These are phyloP conservation scores for Tinamus guttatus DNA, from an alignment of 2,113 vertebrate species.

Conservation along the genomic window DNA sequence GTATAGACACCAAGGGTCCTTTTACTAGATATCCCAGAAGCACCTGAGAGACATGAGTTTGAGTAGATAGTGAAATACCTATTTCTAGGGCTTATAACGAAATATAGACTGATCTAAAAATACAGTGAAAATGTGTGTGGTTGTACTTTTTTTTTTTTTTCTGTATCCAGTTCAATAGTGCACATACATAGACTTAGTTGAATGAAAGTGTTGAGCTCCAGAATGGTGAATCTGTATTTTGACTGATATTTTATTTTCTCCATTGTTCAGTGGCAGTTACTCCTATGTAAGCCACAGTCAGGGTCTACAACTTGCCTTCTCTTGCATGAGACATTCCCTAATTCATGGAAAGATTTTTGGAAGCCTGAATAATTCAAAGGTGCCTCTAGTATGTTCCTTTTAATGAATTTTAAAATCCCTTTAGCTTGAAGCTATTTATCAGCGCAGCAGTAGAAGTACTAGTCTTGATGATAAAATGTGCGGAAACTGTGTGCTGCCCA, in stretches of 20 bases:
- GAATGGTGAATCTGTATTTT: not conserved
- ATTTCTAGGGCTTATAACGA: not conserved
- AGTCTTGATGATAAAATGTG: not conserved
- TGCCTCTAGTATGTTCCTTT: not conserved
- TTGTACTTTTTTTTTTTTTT: too few species aligned
- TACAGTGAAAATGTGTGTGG: not conserved
- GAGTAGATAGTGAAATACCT: accelerated
- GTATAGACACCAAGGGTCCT: not conserved
- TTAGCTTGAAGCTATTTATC: not conserved
- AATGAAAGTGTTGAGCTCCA: not conserved
- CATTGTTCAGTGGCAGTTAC: not conserved
- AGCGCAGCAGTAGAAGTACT: not conserved
- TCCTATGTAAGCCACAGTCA: not conserved
- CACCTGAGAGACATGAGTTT: not conserved
- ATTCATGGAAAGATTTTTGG: not conserved
- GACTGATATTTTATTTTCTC: not conserved
- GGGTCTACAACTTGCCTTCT: not conserved
- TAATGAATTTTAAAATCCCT: not conserved
- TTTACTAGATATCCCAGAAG: not conserved
- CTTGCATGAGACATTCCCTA: not conserved
- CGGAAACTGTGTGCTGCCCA: not conserved
- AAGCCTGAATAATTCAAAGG: not conserved
- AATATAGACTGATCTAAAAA: not conserved
- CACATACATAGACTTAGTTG: not conserved
- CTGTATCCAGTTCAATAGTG: not conserved